These are phyloP conservation scores for Toxotes lorentzi DNA, from an alignment of 2,797 vertebrate genomes.

Conservation along the genomic window DNA sequence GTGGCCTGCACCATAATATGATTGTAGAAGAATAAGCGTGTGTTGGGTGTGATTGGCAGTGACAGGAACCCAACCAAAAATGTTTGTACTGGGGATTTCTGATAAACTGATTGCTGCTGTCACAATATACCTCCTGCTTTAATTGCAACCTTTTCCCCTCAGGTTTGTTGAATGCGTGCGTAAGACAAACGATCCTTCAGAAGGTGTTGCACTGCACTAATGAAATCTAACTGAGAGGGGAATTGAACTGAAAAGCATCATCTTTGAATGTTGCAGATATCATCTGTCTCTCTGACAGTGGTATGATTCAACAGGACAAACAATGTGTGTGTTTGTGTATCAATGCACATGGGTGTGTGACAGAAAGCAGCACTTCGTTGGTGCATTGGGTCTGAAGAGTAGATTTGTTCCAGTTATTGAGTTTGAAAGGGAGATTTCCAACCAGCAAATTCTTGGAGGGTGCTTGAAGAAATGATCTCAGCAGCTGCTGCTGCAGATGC, in stretches of 20 bases:
- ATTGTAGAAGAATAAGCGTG: neutral
- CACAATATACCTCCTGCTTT: slow-evolving; percentile 32
- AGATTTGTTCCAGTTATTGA: slow-evolving; percentile 70
- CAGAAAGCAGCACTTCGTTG: slow-evolving; percentile 42
- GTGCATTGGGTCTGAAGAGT: slow-evolving; percentile 47
- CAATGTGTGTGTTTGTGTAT: slow-evolving; percentile 24
- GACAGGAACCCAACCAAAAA: neutral
- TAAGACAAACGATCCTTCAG: slow-evolving; percentile 46
- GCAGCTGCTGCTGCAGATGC: slow-evolving; percentile 59
- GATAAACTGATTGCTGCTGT: slow-evolving; percentile 40
- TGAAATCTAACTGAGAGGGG: slow-evolving; percentile 62
- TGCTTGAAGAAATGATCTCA: slow-evolving; percentile 49
- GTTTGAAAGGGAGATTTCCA: slow-evolving; percentile 66
- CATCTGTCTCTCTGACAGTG: slow-evolving; percentile 63
- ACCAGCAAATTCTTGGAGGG: slow-evolving; percentile 52
- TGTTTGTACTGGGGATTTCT: slow-evolving; percentile 3
- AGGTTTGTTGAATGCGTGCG: slow-evolving; percentile 25
- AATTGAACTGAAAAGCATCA: slow-evolving; percentile 50
- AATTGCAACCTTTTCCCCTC: slow-evolving; percentile 32
- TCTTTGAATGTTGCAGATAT: slow-evolving; percentile 43
- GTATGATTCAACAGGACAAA: slow-evolving; percentile 59
- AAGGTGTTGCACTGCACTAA: slow-evolving; percentile 48
- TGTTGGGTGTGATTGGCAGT: slow-evolving; percentile 2
- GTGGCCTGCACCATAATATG: neutral
- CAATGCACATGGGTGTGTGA: slow-evolving; percentile 30